Base-by-base conservation (phyloP, 2,797 vertebrate species). In the Sparidentex hasta region DNA sequence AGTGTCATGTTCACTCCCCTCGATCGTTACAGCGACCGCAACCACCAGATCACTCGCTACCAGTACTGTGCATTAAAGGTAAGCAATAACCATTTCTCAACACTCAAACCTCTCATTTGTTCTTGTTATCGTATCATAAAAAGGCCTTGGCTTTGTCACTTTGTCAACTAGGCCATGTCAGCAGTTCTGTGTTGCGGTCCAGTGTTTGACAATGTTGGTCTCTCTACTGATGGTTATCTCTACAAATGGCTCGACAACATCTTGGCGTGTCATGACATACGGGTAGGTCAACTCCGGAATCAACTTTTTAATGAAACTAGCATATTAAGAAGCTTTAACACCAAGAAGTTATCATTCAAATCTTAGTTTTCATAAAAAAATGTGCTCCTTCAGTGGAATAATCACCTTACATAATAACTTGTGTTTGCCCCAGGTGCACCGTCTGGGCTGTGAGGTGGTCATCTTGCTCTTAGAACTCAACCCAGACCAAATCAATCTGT, bases 191-290 rank as follows among this genome's bases (percentile, higher is more conserved):
- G 98, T 89, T 99, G 98, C 20, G 98, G 98, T 25, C 98, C 98
- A 1, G 98, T 99, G 21, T 99, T 99, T 87, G 98, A 99, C 89
- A 99, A 99, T 0, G 98, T 99, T 73, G 98, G 98, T 61, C 97
- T 99, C 66, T 99, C 98, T 17, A 97, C 97, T 7, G 98, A 99
- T 1, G 98, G 98, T 2, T 99, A 99, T 94, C 97, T 99, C n/a
- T 99, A 99, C 91, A 99, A 99, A 90, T 99, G 98, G 98, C 96
- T 99, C 20, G 98, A 99, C 94, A 99, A 99, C 89, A 99, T 99
- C 91, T 93, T 99, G 90, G 98, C 97, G 87, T 99, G 98, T 84
- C 98, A 99, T 65, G 98, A 99, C 93, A 90, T 99, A 83, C 94
- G 98, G 80, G 98, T 99, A 94, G 83, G 95, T 94, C 80, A 54